Base-by-base conservation (phyloP, 2,797 vertebrate genomes). In the Pantherophis vulpinus region DNA sequence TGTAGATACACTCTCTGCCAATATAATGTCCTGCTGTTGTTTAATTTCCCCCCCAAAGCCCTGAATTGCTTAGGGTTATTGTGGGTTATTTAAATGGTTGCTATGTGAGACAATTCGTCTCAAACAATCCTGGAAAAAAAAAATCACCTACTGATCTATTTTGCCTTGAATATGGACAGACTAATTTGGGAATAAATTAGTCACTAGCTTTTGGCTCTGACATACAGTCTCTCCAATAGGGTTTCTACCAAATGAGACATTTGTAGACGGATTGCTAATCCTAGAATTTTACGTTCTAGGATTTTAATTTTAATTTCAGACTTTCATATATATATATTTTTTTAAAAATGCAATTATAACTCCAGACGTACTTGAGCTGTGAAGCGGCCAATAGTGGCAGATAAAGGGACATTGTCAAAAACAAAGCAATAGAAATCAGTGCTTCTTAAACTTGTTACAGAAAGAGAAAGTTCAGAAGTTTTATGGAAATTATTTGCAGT, bases 271-370 rank as follows among this genome's bases (percentile, higher is more conserved):
- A 93, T 93, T 96, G 94, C 94, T 94, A 94, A 96, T 95, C 93
- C 91, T 96, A 94, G 92, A 90, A 61, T 47, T 94, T 74, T 74
- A 74, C 32, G 3, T 37, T 96, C 93, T 66, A 94, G 95, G 96
- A 93, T 91, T 95, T 95, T 96, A 96, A 95, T 96, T 98, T 95
- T 96, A 95, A 96, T 96, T 96, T 97, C 96, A 97, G 96, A 96
- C 96, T 92, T 95, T 95, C 95, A 96, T 96, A 97, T 96, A 97
- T 37, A 37, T 37, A n/a, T n/a, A n/a, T 96, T 98, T 97, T 93
- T 97, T 96, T 96, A 98, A 96, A 96, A 98, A 97, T 97, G 97
- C 97, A 98, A 98, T 98, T 98, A 98, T 97, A 98, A 97, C 97
- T 97, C 97, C 97, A 97, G 97, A 97, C 97, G 95, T 96, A 94